Conservation (phyloP, 2,888 invertebrate genomes). For the Dicyrtoma fusca region DNA sequence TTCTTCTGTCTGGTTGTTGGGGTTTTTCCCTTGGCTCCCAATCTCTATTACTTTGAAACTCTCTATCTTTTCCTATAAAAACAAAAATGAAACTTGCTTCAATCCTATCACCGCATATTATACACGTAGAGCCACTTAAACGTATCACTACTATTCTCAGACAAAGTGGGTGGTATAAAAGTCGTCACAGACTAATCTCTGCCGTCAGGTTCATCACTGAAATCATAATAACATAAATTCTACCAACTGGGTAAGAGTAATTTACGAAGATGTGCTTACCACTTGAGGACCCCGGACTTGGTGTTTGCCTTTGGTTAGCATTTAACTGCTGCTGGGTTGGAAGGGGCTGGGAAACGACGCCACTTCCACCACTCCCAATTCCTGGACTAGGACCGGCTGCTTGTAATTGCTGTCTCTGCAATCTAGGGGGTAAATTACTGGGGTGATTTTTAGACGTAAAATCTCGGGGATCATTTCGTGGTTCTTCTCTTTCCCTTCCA, state of each 20-base stretch:
- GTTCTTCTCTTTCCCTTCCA: constrained; percentile 32
- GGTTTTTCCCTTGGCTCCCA: constrained; percentile 30
- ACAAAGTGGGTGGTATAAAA: constrained; percentile 14
- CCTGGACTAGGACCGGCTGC: constrained; percentile 17
- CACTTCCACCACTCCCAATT: background rate
- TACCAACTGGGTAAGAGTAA: background rate
- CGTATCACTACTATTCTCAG: background rate
- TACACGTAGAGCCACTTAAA: too few relatives aligned
- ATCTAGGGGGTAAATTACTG: constrained; percentile 52
- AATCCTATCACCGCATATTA: too few relatives aligned
- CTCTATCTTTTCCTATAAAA: constrained; percentile 38
- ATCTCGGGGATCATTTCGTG: constrained; percentile 34
- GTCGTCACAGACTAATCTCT: constrained; percentile 12
- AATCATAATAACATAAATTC: background rate
- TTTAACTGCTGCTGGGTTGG: constrained; percentile 10
- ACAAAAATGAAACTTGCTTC: too few relatives aligned
- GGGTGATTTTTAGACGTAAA: constrained; percentile 47
- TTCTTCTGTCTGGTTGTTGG: constrained; percentile 24
- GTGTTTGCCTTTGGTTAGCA: constrained; percentile 49
- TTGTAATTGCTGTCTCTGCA: constrained; percentile 48
- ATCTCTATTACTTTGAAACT: constrained; percentile 33
- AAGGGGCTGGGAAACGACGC: background rate
- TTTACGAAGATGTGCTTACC: constrained; percentile 16
- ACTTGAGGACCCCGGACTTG: constrained; percentile 48
- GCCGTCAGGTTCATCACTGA: constrained; percentile 16